Conservation (phyloP, 2,113 vertebrate genomes). For the Zootoca vivipara region DNA sequence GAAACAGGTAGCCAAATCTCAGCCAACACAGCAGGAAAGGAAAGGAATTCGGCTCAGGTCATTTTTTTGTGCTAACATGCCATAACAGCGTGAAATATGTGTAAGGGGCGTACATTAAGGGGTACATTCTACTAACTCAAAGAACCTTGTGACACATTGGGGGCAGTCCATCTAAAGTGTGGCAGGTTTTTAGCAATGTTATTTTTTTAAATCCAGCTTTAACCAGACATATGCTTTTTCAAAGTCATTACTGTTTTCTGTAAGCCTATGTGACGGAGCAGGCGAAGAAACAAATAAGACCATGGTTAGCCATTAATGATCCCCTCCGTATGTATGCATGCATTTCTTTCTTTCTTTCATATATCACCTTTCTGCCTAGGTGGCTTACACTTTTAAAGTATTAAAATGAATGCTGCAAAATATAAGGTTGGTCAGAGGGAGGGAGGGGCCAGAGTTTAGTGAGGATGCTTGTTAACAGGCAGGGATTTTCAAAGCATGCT, state of each 20-base stretch:
- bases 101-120: conserved; percentile 17
- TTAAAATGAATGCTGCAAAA: too few species aligned
- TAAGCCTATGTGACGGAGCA: not conserved
- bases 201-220: not conserved
- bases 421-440: too few species aligned
- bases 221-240: not conserved
- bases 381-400: too few species aligned
- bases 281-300: not conserved
- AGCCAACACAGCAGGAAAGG: conserved; percentile 15
- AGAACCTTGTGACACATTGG: not conserved
- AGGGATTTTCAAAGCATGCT: too few species aligned
- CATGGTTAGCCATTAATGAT: not conserved
- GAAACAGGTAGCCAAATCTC: conserved; percentile 21
- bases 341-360: too few species aligned
- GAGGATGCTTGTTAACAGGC: too few species aligned
- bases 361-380: too few species aligned
- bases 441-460: too few species aligned
- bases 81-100: not conserved
- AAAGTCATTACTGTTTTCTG: not conserved
- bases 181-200: not conserved
- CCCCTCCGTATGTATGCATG: too few species aligned
- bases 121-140: not conserved
- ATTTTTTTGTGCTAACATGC: conserved; percentile 27
- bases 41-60: not conserved
- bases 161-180: not conserved